Evolutionary conservation across 2,113 vertebrate genomes (phyloP).

Genomic region (Pteronura brasiliensis): DNA sequence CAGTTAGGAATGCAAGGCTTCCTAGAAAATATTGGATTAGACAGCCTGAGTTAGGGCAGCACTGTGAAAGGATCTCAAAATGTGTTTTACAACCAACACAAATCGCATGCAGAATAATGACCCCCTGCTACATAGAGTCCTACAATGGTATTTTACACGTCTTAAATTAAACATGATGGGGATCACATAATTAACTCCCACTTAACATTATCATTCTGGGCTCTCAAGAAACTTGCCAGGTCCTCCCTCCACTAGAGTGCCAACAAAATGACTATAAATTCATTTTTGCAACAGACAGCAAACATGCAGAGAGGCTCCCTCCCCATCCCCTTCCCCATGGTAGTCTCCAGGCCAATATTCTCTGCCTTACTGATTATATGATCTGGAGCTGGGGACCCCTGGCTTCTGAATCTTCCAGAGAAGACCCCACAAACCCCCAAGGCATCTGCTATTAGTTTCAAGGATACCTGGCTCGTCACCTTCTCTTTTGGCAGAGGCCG

Average conservation of each 20-base stretch:
- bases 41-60: background rate
- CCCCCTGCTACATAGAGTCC: background rate
- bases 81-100: background rate
- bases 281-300: background rate
- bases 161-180: constrained; percentile 45
- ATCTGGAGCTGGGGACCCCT: background rate
- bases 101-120: background rate
- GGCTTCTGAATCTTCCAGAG: background rate
- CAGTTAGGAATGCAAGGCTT: background rate
- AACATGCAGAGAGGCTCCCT: background rate
- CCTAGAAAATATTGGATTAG: background rate
- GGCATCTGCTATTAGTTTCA: background rate
- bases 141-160: constrained; percentile 24
- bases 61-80: background rate
- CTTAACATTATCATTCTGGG: constrained; percentile 47
- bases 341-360: background rate
- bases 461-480: background rate
- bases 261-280: constrained; percentile 48
- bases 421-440: background rate
- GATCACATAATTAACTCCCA: constrained; percentile 53
- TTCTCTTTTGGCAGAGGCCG: background rate
- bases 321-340: background rate
- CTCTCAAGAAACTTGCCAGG: constrained; percentile 2
- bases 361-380: background rate
- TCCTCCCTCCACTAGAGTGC: background rate